Conservation (phyloP, 2,797 vertebrate genomes). For the Danio kyathit region DNA sequence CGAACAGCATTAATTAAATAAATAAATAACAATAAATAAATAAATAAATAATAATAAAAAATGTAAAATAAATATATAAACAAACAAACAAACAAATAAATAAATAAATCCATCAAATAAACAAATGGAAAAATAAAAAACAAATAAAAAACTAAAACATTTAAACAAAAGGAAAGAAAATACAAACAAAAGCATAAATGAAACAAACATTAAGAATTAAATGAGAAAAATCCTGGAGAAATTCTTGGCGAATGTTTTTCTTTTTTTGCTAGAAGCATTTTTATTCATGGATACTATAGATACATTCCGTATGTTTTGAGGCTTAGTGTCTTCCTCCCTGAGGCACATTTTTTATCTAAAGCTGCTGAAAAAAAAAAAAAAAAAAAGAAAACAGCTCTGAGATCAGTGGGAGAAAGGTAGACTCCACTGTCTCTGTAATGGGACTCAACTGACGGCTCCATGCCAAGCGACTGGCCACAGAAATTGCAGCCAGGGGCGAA, state of each 20-base stretch:
- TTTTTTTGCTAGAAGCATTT: constrained; percentile 1
- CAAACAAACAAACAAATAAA: no score
- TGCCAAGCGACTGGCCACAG: constrained; percentile 13
- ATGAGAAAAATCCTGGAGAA: no score
- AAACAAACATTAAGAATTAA: no score
- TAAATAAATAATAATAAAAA: no score
- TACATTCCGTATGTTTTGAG: neutral
- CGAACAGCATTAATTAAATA: neutral
- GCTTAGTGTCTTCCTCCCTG: neutral
- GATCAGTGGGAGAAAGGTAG: constrained; percentile 25
- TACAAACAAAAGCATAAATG: no score
- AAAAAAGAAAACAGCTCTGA: neutral
- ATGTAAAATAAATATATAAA: no score
- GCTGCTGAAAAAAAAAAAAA: neutral
- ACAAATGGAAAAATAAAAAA: neutral
- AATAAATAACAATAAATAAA: no score
- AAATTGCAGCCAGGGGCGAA: constrained; percentile 32
- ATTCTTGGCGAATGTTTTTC: no score
- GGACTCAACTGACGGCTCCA: neutral
- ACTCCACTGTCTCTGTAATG: constrained; percentile 15
- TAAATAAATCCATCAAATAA: no score
- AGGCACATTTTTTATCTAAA: neutral
- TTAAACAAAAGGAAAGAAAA: no score
- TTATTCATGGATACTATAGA: neutral
- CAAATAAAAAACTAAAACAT: no score